phyloP scores from a whole-genome alignment of 2,113 vertebrate species.

The Paedocypris sp. region DNA sequence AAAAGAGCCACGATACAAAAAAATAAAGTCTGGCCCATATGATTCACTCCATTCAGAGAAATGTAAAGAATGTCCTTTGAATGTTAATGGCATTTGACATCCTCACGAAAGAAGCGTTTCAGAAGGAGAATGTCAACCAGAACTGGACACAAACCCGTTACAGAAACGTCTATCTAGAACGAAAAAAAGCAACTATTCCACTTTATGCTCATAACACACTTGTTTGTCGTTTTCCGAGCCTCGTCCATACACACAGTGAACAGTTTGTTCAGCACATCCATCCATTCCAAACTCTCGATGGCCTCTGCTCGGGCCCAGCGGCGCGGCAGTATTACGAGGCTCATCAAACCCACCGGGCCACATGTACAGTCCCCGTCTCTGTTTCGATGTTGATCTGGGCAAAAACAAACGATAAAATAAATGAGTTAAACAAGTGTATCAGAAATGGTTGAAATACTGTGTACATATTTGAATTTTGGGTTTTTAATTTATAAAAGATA shows the following conservation, averaged over 20 bases:
- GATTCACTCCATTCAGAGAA: slow-evolving; percentile 27
- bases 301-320: slow-evolving; percentile 45
- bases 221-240: too few species aligned
- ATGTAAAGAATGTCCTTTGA: too few species aligned
- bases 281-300: slow-evolving; percentile 30
- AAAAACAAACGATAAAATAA: slow-evolving; percentile 64
- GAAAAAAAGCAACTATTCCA: slow-evolving; percentile 29
- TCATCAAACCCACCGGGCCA: slow-evolving; percentile 70
- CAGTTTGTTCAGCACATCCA: slow-evolving; percentile 43
- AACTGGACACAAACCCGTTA: too few species aligned
- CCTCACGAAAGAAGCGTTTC: too few species aligned
- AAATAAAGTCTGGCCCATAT: background rate
- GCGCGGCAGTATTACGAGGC: slow-evolving; percentile 62
- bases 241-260: slow-evolving; percentile 46
- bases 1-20: slow-evolving; percentile 1
- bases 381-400: slow-evolving; percentile 75
- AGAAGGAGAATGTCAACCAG: too few species aligned
- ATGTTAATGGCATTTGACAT: too few species aligned
- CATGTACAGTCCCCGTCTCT: slow-evolving; percentile 76
- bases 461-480: slow-evolving; percentile 78
- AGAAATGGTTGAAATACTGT: slow-evolving; percentile 78
- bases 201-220: too few species aligned
- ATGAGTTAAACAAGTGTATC: slow-evolving; percentile 70
- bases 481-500: slow-evolving; percentile 81
- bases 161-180: too few species aligned